phyloP scores from a whole-genome alignment of 2,797 vertebrate genomes.

The Phalloptychus januarius region DNA sequence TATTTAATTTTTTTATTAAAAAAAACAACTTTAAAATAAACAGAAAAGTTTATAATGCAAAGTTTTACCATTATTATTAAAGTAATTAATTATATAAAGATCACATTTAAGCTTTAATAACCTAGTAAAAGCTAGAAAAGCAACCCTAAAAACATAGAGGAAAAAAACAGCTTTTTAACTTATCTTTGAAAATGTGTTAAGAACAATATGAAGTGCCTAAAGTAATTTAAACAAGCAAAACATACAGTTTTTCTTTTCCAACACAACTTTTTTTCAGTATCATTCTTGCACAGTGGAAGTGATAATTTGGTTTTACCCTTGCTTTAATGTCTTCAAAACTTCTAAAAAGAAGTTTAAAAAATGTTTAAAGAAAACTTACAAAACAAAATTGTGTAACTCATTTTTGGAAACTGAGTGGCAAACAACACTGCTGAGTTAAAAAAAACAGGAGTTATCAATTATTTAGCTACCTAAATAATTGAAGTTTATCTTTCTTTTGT shows the following conservation, averaged over 20 bases:
- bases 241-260: not conserved
- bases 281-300: slow-evolving; percentile 10
- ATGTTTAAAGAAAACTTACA: slow-evolving; percentile 35
- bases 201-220: not conserved
- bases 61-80: not conserved
- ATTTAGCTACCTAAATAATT: slow-evolving; percentile 58
- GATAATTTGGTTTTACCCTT: slow-evolving; percentile 21
- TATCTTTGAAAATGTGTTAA: not conserved
- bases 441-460: slow-evolving; percentile 54
- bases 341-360: slow-evolving; percentile 44
- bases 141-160: not conserved
- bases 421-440: too few species aligned
- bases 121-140: not conserved
- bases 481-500: slow-evolving; percentile 58
- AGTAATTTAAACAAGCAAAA: not conserved
- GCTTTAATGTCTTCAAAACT: slow-evolving; percentile 14
- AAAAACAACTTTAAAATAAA: not conserved
- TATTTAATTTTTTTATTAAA: not conserved
- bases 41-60: not conserved
- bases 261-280: not conserved
- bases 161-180: not conserved
- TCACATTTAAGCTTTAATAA: not conserved
- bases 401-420: slow-evolving; percentile 22
- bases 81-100: not conserved
- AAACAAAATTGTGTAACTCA: not conserved